Evolutionary conservation across 2,113 vertebrate genomes (phyloP), one percentile per base, ranked within the genome.

Genomic region (Cyphomyrus plagiostoma): DNA sequence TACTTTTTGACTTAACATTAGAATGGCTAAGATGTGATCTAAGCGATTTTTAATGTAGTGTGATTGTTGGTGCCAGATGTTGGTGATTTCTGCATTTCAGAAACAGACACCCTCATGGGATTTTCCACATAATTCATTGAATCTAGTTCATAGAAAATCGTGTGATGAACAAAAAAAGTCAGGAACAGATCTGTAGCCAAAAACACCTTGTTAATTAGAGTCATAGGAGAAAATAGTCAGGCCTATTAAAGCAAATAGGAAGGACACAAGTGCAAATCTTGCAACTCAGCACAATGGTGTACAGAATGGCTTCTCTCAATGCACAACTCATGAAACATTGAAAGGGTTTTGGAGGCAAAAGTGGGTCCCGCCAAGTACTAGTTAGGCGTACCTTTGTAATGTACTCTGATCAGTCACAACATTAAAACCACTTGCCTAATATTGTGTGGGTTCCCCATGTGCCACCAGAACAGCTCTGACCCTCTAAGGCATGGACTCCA

Each of bases 31-130:
- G 62, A 30, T 10, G 1, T 70, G 62, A 70, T 70, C 62, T 30
- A 70, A 30, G n/a, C 3, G 26, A 30, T 30, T 70, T 70, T 70
- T 70, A 70, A 70, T 0, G n/a, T 70, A 13, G 62, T 70, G 26
- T 70, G 62, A 80, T 80, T 80, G 74, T 42, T 42, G 74, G 35
- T 80, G 74, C 30, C 74, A 80, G 74, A 80, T 80, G 74, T 80
- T 70, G 74, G 35, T 80, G 74, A 42, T 80, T 80, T 39, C 74
- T 15, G 30, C 15, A 80, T 80, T 35, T 80, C 74, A 80, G 35
- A 80, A 80, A 42, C 15, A 42, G 74, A 17, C 74, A 8, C 30
- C 35, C 74, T 80, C 30, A 2, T 42, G 74, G 74, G 35, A 80
- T 19, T 39, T 80, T 8, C 5, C 15, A 42, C 17, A 42, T 15